These are phyloP conservation scores for Bujurquina vittata DNA, from an alignment of 2,113 vertebrate species.

Conservation along the genomic window DNA sequence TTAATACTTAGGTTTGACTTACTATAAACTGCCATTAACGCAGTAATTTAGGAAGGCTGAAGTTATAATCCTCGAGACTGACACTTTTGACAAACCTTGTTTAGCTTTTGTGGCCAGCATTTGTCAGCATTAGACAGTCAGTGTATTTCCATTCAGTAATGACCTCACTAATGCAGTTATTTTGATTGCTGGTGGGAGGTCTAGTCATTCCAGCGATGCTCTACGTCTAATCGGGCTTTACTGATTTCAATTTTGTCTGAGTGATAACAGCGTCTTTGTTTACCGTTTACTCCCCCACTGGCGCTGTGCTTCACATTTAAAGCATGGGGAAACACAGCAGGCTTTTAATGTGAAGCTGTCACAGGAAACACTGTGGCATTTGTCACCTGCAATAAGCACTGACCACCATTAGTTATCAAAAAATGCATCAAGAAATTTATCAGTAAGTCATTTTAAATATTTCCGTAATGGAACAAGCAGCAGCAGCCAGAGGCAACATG, in stretches of 20 bases:
- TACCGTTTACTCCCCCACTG: neutral
- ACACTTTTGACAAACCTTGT: neutral
- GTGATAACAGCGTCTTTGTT: neutral
- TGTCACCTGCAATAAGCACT: neutral
- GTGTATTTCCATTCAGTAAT: neutral
- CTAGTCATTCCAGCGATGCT: neutral
- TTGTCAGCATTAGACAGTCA: neutral
- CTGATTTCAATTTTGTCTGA: neutral
- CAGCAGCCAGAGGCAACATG: neutral
- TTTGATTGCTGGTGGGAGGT: neutral
- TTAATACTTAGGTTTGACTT: constrained; percentile 1
- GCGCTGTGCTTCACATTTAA: neutral
- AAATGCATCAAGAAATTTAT: neutral
- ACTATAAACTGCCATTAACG: constrained; percentile 3
- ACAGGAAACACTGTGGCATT: neutral
- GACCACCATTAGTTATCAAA: neutral
- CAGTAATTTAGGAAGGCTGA: neutral
- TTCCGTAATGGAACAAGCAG: neutral
- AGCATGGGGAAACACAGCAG: neutral
- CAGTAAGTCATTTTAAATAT: neutral
- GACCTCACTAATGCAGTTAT: neutral
- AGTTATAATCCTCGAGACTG: neutral
- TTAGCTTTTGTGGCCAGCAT: neutral
- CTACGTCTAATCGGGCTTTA: neutral
- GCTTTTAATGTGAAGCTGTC: neutral